Conservation (phyloP, 2,797 vertebrate genomes). For the Botia almorhae region DNA sequence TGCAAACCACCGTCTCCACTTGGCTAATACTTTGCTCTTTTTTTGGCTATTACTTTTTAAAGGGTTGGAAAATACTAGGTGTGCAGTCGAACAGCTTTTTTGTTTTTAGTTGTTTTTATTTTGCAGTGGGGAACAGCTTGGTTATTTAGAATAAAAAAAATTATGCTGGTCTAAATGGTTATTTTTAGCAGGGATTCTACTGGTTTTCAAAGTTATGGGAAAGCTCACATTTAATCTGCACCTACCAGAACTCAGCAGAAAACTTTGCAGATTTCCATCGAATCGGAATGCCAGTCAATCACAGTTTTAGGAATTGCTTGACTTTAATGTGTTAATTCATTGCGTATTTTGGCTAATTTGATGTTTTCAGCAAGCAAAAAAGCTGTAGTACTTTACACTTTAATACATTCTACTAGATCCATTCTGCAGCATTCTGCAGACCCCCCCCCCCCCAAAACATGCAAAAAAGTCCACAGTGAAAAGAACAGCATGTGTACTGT, state of each 20-base stretch:
- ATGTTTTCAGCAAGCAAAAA: background rate
- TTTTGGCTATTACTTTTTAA: no score
- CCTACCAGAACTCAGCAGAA: no score
- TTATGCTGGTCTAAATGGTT: no score
- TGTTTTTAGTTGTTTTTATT: background rate
- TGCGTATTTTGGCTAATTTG: background rate
- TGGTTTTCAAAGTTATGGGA: no score
- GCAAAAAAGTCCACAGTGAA: background rate
- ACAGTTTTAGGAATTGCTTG: background rate
- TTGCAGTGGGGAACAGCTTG: background rate
- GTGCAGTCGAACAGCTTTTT: background rate
- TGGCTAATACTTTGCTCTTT: background rate
- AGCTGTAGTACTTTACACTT: background rate
- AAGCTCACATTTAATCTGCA: no score
- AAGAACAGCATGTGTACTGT: constrained; percentile 6
- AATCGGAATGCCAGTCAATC: background rate
- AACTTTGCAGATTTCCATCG: background rate
- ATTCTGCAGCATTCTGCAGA: no score
- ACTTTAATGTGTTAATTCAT: background rate
- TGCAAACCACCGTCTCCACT: background rate
- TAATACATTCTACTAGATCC: no score
- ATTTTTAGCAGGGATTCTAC: no score
- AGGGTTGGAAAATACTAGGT: background rate
- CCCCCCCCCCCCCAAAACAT: background rate
- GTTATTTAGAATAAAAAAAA: background rate